phyloP scores from a whole-genome alignment of 2,888 invertebrate species.

The Aleiodes testaceus region DNA sequence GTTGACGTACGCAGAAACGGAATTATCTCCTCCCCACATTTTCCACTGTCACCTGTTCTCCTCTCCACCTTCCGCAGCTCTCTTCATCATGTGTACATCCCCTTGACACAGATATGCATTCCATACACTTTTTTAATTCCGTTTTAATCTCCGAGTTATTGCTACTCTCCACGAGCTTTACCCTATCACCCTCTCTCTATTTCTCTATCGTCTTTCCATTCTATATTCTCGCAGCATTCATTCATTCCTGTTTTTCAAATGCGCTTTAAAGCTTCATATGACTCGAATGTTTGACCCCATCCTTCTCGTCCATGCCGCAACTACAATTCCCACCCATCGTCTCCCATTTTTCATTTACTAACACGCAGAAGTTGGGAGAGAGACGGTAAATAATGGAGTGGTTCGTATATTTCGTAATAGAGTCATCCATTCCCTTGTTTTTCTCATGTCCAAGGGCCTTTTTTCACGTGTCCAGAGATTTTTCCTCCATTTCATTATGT shows the following conservation, averaged over 20 bases:
- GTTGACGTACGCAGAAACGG: slow-evolving; percentile 33
- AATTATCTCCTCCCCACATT: slow-evolving; percentile 29
- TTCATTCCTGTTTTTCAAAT: slow-evolving; percentile 58
- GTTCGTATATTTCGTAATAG: slow-evolving; percentile 46
- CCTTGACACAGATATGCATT: slow-evolving; percentile 68
- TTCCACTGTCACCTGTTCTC: slow-evolving; percentile 1
- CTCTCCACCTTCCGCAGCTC: slow-evolving; percentile 6
- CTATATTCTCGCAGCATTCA: slow-evolving; percentile 37
- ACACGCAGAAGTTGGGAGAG: neutral
- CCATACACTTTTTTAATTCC: slow-evolving; percentile 70
- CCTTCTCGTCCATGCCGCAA: neutral
- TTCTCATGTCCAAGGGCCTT: slow-evolving; percentile 7
- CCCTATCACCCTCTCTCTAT: neutral
- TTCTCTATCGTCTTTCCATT: slow-evolving; percentile 27
- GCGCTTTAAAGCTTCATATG: slow-evolving; percentile 45
- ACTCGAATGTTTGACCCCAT: slow-evolving; percentile 34
- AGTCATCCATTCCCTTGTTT: slow-evolving; percentile 46
- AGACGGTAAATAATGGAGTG: slow-evolving; percentile 21
- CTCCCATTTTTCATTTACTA: slow-evolving; percentile 10
- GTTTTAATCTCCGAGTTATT: slow-evolving; percentile 72
- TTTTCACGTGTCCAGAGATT: slow-evolving; percentile 18
- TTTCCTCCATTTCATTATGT: slow-evolving; percentile 10
- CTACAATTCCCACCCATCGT: slow-evolving; percentile 18
- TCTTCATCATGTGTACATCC: slow-evolving; percentile 31
- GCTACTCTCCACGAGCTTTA: slow-evolving; percentile 58